Base-by-base conservation (phyloP, 2,797 vertebrate species). In the Labroides dimidiatus region DNA sequence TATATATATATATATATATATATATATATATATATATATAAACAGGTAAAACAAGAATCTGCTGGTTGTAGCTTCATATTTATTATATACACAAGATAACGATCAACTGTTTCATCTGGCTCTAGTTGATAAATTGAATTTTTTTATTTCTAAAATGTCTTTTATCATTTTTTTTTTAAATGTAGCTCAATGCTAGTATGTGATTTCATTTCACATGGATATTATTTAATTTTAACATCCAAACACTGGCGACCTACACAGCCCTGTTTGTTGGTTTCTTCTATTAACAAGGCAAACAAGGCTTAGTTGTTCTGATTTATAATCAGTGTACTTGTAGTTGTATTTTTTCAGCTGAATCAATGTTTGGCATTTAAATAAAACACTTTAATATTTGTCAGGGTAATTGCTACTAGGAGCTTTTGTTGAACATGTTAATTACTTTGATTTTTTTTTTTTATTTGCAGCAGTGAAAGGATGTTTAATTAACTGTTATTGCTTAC, bases 401-500 rank as follows among this genome's bases (percentile, higher is more conserved):
- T 50, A 53, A 64, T 72, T 71, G 42, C 52, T n/a, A 43, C 47
- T 53, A 23, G 53, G 41, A 50, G 45, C 30, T 57, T 69, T 39
- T 33, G n/a, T 23, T 15, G 19, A 54, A 47, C 19, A 20, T 39
- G 39, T 48, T 69, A 56, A 78, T 69, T 51, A 50, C 23, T 66
- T 62, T 17, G 0, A 15, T 64, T 33, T 45, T 20, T 56, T 37
- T 48, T 15, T 24, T 50, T n/a, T 3, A 27, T 30, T 51, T 30
- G 23, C 16, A 27, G 23, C 59, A 39, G 10, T 70, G n/a, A 75
- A 77, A 44, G 1, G 17, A 66, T 47, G 20, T 71, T 75, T 69
- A 81, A 83, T 84, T 37, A 62, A 53, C 56, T 45, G 24, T 69
- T 77, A 64, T 41, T 70, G 59, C 61, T 64, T 36, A 33, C 43